Evolutionary conservation across 2,113 vertebrate species (phyloP).

Genomic region (Gobius niger): DNA sequence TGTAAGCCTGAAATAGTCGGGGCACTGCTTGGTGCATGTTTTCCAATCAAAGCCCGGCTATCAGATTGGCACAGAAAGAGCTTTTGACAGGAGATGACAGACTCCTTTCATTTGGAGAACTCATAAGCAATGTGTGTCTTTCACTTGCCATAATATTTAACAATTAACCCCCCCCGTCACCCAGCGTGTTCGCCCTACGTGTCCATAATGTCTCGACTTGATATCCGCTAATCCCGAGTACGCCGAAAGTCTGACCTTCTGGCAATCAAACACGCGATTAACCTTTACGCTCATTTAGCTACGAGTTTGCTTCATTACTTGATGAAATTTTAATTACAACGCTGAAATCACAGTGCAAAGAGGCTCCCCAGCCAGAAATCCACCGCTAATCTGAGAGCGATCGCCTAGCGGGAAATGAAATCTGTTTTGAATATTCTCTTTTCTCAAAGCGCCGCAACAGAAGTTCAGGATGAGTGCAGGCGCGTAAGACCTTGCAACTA

Average conservation of each 20-base stretch:
- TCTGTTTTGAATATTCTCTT: slow-evolving; percentile 14
- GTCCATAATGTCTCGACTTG: slow-evolving; percentile 48
- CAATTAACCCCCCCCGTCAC: slow-evolving; percentile 65
- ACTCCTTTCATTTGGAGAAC: slow-evolving; percentile 6
- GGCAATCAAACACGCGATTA: slow-evolving; percentile 61
- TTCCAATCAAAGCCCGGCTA: not conserved
- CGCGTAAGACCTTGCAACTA: not conserved
- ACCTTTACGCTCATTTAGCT: slow-evolving; percentile 65
- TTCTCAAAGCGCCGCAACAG: not conserved
- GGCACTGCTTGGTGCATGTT: not conserved
- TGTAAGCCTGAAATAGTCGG: not conserved
- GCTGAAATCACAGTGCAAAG: slow-evolving; percentile 43
- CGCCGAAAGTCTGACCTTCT: slow-evolving; percentile 57
- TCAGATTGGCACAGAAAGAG: not conserved
- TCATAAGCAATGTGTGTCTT: slow-evolving; percentile 28
- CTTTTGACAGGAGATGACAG: not conserved
- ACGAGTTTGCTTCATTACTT: slow-evolving; percentile 58
- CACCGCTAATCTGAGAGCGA: slow-evolving; percentile 31
- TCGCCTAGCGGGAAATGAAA: slow-evolving; percentile 51
- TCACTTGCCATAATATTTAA: slow-evolving; percentile 35
- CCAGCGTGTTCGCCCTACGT: slow-evolving; percentile 48
- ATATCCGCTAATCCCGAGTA: slow-evolving; percentile 45
- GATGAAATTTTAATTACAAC: slow-evolving; percentile 67
- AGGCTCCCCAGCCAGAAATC: slow-evolving; percentile 41
- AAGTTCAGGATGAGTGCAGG: not conserved